Conservation (phyloP, 1,140 invertebrate genomes). For the Chymomyza costata region DNA sequence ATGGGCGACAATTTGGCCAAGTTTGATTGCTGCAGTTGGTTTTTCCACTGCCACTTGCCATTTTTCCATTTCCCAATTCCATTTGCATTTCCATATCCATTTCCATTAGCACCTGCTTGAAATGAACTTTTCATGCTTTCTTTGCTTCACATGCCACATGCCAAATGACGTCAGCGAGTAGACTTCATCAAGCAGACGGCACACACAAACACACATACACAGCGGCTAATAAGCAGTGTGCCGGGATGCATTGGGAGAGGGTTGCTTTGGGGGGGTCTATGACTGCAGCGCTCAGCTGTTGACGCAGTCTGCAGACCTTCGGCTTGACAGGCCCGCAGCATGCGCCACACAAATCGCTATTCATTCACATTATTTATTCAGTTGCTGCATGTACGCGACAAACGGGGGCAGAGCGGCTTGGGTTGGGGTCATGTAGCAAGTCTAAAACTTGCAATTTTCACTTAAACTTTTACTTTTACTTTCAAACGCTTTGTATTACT, state of each 20-base stretch:
- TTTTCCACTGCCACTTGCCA: too few species aligned
- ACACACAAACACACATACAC: neutral
- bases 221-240: too few species aligned
- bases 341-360: slow-evolving; percentile 20
- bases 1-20: too few species aligned
- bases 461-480: too few species aligned
- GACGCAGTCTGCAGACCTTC: slow-evolving; percentile 46
- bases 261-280: neutral
- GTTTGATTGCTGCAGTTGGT: too few species aligned
- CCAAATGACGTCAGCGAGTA: slow-evolving; percentile 50
- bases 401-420: slow-evolving; percentile 27
- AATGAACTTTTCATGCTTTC: too few species aligned
- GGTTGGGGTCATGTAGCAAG: too few species aligned
- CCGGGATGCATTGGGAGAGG: too few species aligned
- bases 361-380: slow-evolving; percentile 61
- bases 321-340: slow-evolving; percentile 25
- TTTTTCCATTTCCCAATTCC: too few species aligned
- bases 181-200: slow-evolving; percentile 43
- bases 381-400: slow-evolving; percentile 52
- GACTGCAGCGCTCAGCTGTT: slow-evolving; percentile 38
- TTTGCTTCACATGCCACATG: slow-evolving; percentile 5
- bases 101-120: too few species aligned
- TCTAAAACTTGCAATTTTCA: slow-evolving; percentile 32
- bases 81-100: too few species aligned
- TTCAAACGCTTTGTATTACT: slow-evolving; percentile 43